A percentile compares a stretch with the other conserved stretches of the same genome.
phyloP scores from a whole-genome alignment of 1,140 invertebrate species.

The Drosophila willistoni region DNA sequence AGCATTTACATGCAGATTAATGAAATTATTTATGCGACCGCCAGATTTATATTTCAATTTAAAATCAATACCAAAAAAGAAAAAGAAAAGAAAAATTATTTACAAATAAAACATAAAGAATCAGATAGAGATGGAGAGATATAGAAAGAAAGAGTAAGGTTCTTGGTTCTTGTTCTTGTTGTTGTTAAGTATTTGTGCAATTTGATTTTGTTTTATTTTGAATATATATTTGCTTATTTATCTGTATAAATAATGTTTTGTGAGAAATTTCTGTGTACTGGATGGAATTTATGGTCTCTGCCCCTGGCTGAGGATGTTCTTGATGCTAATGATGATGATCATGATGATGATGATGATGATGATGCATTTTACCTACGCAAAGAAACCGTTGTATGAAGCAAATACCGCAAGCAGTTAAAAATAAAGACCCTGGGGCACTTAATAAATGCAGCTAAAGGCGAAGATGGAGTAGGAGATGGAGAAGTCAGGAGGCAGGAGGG shows the following conservation, averaged over 20 bases:
- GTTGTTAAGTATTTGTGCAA: conserved; percentile 13
- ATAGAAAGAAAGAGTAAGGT: too few relatives aligned
- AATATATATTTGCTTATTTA: conserved; percentile 3
- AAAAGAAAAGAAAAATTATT: not conserved
- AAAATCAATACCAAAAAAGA: not conserved
- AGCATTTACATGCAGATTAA: not conserved
- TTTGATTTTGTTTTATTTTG: conserved; percentile 13
- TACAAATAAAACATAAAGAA: conserved; percentile 4
- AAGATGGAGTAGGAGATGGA: conserved; percentile 23
- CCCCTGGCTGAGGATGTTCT: not conserved
- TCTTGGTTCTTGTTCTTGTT: not conserved
- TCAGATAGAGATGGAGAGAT: not conserved
- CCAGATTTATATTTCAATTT: conserved; percentile 4
- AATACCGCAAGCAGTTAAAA: conserved; percentile 61
- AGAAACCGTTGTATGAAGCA: conserved; percentile 47
- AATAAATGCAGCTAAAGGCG: conserved; percentile 38
- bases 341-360: conserved; percentile 11
- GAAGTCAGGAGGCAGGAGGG: not conserved
- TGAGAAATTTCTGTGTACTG: not conserved
- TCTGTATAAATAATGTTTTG: conserved; percentile 14
- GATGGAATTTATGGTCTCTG: not conserved
- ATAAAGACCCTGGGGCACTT: conserved; percentile 65
- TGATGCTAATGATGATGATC: conserved; percentile 7
- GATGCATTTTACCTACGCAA: conserved; percentile 70
- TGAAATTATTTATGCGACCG: not conserved